Evolutionary conservation across 1,140 invertebrate genomes (phyloP).

Genomic region (Panagrolaimus sp.): DNA sequence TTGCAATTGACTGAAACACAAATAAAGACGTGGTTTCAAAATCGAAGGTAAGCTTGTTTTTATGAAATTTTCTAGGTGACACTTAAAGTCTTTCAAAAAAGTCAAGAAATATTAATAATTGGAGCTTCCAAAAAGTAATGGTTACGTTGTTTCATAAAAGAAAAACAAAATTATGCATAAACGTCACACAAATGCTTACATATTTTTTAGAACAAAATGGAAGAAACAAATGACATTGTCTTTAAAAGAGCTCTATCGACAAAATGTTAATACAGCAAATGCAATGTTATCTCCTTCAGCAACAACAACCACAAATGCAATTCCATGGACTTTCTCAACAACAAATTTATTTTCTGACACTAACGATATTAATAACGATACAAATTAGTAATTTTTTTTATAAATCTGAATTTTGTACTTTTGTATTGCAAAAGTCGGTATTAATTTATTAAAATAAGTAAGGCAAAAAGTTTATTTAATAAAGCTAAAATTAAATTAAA

Average conservation of each 20-base stretch:
- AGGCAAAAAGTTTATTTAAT: too few relatives aligned
- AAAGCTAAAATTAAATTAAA: too few relatives aligned
- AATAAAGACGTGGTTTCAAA: slow-evolving; percentile 92
- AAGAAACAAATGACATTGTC: slow-evolving; percentile 38
- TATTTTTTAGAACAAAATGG: slow-evolving; percentile 32
- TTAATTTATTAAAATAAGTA: too few relatives aligned
- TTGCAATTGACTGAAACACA: slow-evolving; percentile 85
- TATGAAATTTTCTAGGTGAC: slow-evolving; percentile 65
- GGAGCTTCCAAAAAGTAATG: background rate
- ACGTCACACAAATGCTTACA: too few relatives aligned
- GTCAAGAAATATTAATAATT: background rate
- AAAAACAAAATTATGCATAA: too few relatives aligned
- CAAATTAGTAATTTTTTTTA: too few relatives aligned
- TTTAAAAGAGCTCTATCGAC: slow-evolving; percentile 28
- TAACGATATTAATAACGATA: too few relatives aligned
- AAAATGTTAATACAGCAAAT: slow-evolving; percentile 11
- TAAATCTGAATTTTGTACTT: too few relatives aligned
- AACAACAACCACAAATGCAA: background rate
- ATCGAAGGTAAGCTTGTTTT: slow-evolving; percentile 36
- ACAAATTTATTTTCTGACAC: too few relatives aligned
- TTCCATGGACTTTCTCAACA: too few relatives aligned
- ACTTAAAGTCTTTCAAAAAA: slow-evolving; percentile 3
- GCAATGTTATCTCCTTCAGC: background rate
- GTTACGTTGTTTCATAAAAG: too few relatives aligned
- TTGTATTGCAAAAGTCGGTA: too few relatives aligned